Evolutionary conservation across 2,888 invertebrate species (phyloP), one percentile per base, ranked within the genome.

Genomic region (Diarsia rubi): DNA sequence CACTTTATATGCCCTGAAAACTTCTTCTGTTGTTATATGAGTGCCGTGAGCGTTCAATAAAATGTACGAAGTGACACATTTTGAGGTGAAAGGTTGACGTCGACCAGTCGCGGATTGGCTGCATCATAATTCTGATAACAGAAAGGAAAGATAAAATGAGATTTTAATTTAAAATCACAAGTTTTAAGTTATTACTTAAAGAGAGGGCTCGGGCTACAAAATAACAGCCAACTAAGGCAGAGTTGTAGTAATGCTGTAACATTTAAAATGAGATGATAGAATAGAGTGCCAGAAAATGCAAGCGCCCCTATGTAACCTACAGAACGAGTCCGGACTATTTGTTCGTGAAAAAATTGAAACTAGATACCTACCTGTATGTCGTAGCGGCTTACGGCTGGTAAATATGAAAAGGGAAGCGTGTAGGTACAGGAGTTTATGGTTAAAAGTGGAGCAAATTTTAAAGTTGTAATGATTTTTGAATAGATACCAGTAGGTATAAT

Each of bases 241-340:
- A n/a, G 27, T 47, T 57, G 24, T 42, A 65, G 9, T 57, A 16
- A 14, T 52, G 31, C 27, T 52, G 59, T n/a, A 8, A 14, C 31
- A 19, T 52, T 49, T 60, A 76, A 66, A 75, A 31, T 21, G 12
- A 49, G 31, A n/a, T n/a, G 24, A 63, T 12, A 45, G 9, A 49
- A 49, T 59, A 66, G 12, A 24, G 4, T 16, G 21, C 21, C 3
- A 49, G 16, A 44, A 75, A 68, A 24, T 68, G 24, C 24, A n/a
- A 75, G 31, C 49, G 37, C 77, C 44, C 69, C 77, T 77, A 62
- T 75, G 31, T 49, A 14, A 27, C 16, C 27, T 21, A 69, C 45
- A n/a, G 14, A 44, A 77, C 45, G n/a, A 42, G 6, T 24, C 24
- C n/a, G 31, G 24, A 31, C 42, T 60, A 68, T 76, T 75, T 75